phyloP scores from a whole-genome alignment of 2,888 invertebrate species.

The Melanchra persicariae region DNA sequence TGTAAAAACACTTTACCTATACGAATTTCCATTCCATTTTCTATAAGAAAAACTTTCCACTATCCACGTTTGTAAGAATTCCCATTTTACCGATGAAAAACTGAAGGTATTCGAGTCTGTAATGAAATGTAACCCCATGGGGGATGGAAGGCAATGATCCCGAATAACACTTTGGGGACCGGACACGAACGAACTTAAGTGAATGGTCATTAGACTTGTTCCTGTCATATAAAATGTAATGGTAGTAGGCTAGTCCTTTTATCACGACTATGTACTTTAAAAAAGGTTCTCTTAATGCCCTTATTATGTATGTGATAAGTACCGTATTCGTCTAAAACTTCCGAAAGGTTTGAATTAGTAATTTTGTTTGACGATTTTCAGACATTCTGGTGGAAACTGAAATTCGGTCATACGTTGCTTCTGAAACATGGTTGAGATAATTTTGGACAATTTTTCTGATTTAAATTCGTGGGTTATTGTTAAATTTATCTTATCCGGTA shows the following conservation, averaged over 20 bases:
- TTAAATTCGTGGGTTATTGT: background rate
- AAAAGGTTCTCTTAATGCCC: constrained; percentile 38
- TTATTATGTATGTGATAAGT: constrained; percentile 33
- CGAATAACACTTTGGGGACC: constrained; percentile 53
- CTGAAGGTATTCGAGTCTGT: constrained; percentile 34
- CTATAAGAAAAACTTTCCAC: constrained; percentile 2
- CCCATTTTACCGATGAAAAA: constrained; percentile 25
- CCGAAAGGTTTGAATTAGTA: constrained; percentile 17
- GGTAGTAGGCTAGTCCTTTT: constrained; percentile 47
- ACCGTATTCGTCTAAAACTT: constrained; percentile 20
- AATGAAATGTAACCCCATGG: constrained; percentile 50
- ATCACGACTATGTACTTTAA: constrained; percentile 41
- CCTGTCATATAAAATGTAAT: constrained; percentile 64
- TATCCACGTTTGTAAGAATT: constrained; percentile 4
- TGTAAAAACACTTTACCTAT: background rate
- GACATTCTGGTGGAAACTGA: background rate
- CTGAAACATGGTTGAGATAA: background rate
- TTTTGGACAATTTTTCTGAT: background rate
- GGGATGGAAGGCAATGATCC: constrained; percentile 50
- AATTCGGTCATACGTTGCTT: background rate
- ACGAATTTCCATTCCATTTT: background rate
- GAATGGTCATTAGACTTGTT: constrained; percentile 58
- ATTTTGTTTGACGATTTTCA: constrained; percentile 24
- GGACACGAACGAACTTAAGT: constrained; percentile 56
- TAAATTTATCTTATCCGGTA: background rate